These are phyloP conservation scores for Saimiri boliviensis DNA, from an alignment of 2,113 vertebrate genomes.

Conservation along the genomic window DNA sequence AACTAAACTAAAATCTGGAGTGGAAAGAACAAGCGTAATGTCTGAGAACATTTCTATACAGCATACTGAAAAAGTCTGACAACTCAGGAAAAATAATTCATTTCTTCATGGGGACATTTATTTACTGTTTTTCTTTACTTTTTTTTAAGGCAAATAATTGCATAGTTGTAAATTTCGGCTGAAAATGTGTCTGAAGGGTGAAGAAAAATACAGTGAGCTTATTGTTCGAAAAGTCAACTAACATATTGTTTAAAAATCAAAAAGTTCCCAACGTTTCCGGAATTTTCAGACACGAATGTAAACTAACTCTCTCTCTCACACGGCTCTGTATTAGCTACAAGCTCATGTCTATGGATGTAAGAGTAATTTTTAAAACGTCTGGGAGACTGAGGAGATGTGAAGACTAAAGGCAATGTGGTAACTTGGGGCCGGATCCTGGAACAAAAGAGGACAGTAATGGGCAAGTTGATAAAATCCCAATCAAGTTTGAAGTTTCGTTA, in stretches of 20 bases:
- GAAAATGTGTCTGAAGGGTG: not conserved
- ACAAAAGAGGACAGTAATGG: not conserved
- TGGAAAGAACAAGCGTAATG: not conserved
- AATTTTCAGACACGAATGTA: not conserved
- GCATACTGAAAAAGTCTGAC: not conserved
- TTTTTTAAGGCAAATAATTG: not conserved
- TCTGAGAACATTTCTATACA: not conserved
- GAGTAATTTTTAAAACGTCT: not conserved
- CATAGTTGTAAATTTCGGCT: not conserved
- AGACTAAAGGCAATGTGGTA: rapidly evolving
- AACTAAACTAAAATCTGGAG: not conserved
- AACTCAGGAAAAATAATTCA: not conserved
- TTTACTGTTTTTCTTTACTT: not conserved
- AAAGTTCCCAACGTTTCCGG: not conserved
- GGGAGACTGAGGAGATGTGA: not conserved
- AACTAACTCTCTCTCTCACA: not conserved
- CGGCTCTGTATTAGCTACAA: not conserved
- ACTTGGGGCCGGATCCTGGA: not conserved
- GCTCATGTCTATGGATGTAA: not conserved
- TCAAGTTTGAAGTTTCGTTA: not conserved
- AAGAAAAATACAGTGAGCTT: not conserved
- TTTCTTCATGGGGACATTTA: not conserved
- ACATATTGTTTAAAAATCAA: conserved; percentile 37
- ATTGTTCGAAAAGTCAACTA: not conserved
- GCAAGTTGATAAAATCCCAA: not conserved